Evolutionary conservation across 2,113 vertebrate species (phyloP).

Genomic region (Antechinus flavipes): DNA sequence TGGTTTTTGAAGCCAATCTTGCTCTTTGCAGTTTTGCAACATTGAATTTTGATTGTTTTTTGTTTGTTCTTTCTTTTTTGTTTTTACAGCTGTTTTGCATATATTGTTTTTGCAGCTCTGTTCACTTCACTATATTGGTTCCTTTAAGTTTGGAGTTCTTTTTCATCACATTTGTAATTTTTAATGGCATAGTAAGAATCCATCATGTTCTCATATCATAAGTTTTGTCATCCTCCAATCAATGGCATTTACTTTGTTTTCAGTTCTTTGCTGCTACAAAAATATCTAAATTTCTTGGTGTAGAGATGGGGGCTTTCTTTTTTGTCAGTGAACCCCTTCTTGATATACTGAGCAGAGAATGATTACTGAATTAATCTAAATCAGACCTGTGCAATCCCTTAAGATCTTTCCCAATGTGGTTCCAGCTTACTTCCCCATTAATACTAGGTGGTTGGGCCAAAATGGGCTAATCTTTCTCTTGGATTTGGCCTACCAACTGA

Average conservation of each 20-base stretch:
- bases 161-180: not conserved
- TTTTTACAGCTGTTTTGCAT: no score
- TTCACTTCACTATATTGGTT: not conserved
- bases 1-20: not conserved
- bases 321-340: not conserved
- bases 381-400: not conserved
- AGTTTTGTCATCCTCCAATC: not conserved
- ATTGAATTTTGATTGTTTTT: not conserved
- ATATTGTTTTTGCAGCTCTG: no score
- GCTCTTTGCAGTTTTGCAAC: not conserved
- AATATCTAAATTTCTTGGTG: not conserved
- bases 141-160: no score
- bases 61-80: not conserved
- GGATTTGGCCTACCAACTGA: no score
- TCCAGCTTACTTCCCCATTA: not conserved
- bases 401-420: not conserved
- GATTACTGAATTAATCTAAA: not conserved
- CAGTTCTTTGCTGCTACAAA: not conserved
- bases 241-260: not conserved
- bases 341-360: not conserved
- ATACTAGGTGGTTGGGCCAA: not conserved
- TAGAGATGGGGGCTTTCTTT: not conserved
- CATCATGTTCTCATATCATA: not conserved
- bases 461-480: not conserved
- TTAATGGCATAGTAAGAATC: not conserved